A percentile compares a stretch with the other conserved stretches of the same genome.
Conservation (phyloP, 2,113 vertebrate species). For the Chaenogobius annularis region DNA sequence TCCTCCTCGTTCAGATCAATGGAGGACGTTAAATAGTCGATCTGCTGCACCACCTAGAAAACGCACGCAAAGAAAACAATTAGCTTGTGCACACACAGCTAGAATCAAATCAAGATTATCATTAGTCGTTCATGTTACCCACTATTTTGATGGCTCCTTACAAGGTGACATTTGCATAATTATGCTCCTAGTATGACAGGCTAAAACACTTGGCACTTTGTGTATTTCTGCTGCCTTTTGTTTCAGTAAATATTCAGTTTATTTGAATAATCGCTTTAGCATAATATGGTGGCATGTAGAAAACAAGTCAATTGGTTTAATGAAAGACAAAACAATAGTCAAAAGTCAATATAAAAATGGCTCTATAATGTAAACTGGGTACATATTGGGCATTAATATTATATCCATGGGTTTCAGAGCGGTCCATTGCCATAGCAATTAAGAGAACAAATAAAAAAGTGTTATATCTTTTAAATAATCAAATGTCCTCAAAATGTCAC, state of each 20-base stretch:
- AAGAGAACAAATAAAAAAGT: no score
- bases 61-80: slow-evolving; percentile 25
- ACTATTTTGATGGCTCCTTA: neutral
- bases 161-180: slow-evolving; percentile 15
- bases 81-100: neutral
- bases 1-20: slow-evolving; percentile 74
- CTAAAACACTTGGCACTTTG: slow-evolving; percentile 2
- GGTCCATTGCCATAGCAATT: no score
- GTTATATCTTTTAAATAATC: no score
- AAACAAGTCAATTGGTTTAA: neutral
- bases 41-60: slow-evolving; percentile 80
- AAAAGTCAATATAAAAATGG: slow-evolving; percentile 1
- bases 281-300: neutral
- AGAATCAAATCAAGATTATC: slow-evolving; percentile 1
- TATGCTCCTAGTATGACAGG: neutral
- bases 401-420: neutral
- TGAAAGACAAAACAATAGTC: neutral
- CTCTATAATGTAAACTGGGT: neutral
- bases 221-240: slow-evolving; percentile 3
- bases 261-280: slow-evolving; percentile 3
- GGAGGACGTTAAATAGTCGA: slow-evolving; percentile 77
- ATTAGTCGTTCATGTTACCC: slow-evolving; percentile 4
- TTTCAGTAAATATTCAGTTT: neutral
- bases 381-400: slow-evolving; percentile 7
- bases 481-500: neutral